Percentiles rank a stretch among this genome's conserved stretches.
Evolutionary conservation across 2,113 vertebrate species (phyloP).

Genomic region (Reinhardtius hippoglossoides): DNA sequence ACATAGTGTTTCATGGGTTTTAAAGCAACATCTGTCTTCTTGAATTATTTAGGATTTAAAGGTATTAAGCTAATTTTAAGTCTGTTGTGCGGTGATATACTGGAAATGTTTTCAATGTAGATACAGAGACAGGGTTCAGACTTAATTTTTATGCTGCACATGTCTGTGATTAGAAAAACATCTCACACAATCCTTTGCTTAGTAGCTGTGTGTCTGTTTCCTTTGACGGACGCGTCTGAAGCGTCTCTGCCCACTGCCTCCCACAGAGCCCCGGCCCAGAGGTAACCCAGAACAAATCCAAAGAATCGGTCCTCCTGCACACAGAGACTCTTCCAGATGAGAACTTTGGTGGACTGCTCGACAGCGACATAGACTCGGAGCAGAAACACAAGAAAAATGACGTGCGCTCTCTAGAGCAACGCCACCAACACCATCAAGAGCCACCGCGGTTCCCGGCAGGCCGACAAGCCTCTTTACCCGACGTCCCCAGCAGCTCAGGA

Average conservation of each 20-base stretch:
- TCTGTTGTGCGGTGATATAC: too few species aligned
- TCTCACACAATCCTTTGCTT: too few species aligned
- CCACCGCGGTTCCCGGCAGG: conserved; percentile 82
- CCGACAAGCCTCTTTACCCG: conserved; percentile 91
- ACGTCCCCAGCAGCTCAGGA: conserved; percentile 86
- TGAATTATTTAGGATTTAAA: too few species aligned
- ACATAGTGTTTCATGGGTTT: too few species aligned
- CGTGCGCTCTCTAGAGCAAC: conserved; percentile 67
- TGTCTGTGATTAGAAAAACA: too few species aligned
- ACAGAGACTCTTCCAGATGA: conserved; percentile 87
- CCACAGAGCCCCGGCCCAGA: conserved; percentile 88
- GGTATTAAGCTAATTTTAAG: too few species aligned
- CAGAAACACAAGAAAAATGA: conserved; percentile 63
- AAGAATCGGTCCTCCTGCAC: conserved; percentile 87
- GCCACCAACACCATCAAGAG: not conserved
- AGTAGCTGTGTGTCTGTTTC: too few species aligned
- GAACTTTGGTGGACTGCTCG: conserved; percentile 80
- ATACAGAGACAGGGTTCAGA: too few species aligned
- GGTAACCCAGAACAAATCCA: conserved; percentile 87
- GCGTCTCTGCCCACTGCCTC: conserved; percentile 32
- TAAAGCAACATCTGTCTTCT: too few species aligned
- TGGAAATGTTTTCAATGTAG: too few species aligned
- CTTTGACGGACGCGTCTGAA: too few species aligned
- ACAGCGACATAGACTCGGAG: conserved; percentile 61
- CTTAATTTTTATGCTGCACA: too few species aligned